Percentiles rank a stretch among this genome's conserved stretches.
Evolutionary conservation across 2,797 vertebrate species (phyloP).

Genomic region (Anguilla obscura): DNA sequence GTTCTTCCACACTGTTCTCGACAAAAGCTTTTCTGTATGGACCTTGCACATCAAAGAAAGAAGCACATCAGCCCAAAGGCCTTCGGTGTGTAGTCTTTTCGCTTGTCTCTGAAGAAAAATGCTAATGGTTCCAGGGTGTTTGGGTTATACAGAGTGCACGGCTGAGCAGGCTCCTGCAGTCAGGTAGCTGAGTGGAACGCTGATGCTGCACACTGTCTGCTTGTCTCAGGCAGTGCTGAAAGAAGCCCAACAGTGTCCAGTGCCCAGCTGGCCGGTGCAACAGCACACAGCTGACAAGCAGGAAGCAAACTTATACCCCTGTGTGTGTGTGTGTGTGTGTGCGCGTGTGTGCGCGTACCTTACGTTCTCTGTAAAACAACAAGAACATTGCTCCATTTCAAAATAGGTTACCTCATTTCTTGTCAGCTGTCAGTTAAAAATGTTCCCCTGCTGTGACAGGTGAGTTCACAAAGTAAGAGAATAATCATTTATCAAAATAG

Average conservation of each 20-base stretch:
- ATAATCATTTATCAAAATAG: neutral
- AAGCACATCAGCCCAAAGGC: constrained; percentile 4
- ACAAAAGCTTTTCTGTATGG: neutral
- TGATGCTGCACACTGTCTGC: neutral
- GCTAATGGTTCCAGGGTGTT: neutral
- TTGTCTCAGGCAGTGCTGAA: neutral
- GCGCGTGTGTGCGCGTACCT: neutral
- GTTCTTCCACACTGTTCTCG: too few species aligned
- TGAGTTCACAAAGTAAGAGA: neutral
- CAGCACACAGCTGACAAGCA: neutral
- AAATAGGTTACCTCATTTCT: neutral
- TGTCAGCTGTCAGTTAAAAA: neutral
- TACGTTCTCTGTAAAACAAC: neutral
- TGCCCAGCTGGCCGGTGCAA: neutral
- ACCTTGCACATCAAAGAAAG: neutral
- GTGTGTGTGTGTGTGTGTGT: neutral
- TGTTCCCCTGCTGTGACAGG: neutral
- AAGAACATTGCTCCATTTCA: neutral
- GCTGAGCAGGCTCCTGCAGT: neutral
- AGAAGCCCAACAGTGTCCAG: neutral
- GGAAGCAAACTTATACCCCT: neutral
- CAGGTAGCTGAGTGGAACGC: neutral
- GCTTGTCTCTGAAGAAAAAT: neutral
- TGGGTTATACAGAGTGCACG: neutral
- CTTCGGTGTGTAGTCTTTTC: neutral